Evolutionary conservation across 2,888 invertebrate genomes (phyloP).

Genomic region (Brenthis hecate): DNA sequence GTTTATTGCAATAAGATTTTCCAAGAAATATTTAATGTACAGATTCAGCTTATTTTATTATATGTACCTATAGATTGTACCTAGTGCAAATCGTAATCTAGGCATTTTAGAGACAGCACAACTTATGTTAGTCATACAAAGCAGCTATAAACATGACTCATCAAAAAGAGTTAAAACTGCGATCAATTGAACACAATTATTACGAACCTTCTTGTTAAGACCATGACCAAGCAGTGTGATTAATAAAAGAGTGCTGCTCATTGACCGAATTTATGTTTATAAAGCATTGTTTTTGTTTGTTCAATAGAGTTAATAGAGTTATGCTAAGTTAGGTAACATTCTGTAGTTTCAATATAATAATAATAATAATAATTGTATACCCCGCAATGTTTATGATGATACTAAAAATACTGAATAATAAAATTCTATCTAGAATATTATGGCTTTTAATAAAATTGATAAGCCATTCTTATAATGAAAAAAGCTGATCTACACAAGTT

Average conservation of each 20-base stretch:
- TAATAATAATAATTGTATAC: constrained; percentile 1
- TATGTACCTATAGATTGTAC: too few species aligned
- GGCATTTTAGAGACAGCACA: background rate
- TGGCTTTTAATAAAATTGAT: constrained; percentile 29
- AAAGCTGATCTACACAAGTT: constrained; percentile 19
- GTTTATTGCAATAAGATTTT: too few species aligned
- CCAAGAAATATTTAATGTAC: too few species aligned
- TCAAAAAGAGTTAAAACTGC: background rate
- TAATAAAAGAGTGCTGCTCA: background rate
- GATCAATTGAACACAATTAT: constrained; percentile 8
- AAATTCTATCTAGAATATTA: background rate
- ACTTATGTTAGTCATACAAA: background rate
- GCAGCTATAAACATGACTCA: background rate
- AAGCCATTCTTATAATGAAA: constrained; percentile 30
- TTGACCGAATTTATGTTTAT: too few species aligned
- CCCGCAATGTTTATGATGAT: background rate
- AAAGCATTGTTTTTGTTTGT: too few species aligned
- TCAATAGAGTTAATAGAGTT: too few species aligned
- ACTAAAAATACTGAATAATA: constrained; percentile 1
- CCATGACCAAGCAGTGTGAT: background rate
- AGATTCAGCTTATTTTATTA: too few species aligned
- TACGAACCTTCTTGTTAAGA: background rate
- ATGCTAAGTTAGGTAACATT: background rate
- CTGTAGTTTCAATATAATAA: background rate
- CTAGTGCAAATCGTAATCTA: too few species aligned